Base-by-base conservation (phyloP, 2,888 invertebrate genomes). In the Spicauda simplicius region DNA sequence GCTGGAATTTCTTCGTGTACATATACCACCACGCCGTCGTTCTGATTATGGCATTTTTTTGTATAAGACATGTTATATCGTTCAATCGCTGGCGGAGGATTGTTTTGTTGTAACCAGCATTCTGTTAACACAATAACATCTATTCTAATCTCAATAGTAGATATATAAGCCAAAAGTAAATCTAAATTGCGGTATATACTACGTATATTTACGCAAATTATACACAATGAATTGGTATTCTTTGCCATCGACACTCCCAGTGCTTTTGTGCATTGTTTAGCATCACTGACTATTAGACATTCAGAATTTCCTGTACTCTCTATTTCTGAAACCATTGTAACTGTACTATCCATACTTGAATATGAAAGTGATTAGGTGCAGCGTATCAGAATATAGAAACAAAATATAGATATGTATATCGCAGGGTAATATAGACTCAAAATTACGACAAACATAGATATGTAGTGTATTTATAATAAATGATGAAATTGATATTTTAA, bases 111-210 rank as follows among this genome's bases (percentile, higher is more conserved):
- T 11, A 57, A 68, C 71, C 71, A 71, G 20, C 69, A 69, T 25
- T 69, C 69, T 2, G 68, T 69, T 0, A 70, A 20, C 66, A 69
- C 62, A n/a, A 71, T 41, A 41, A 71, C 18, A 16, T 71, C 69
- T 5, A 70, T 50, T 4, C 12, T 2, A 0, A 20, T 16, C 1
- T 64, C 10, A 20, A 68, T 53, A 2, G 11, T 33, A 6, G 41
- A 14, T 16, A 70, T 11, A 57, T 69, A 69, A 0, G 54, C 45
- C 0, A 70, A 11, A 12, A 70, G 37, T 0, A 64, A 10, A 30
- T 70, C 66, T 37, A 70, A 48, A 50, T 70, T 70, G 5, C 56
- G 16, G 37, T 64, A 16, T 37, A 69, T 61, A 30, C 70, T 70
- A 4, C 68, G 59, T 37, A 70, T 70, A n/a, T 70, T 70, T 37